Base-by-base conservation (phyloP, 2,113 vertebrate species). In the Bubalus kerabau region DNA sequence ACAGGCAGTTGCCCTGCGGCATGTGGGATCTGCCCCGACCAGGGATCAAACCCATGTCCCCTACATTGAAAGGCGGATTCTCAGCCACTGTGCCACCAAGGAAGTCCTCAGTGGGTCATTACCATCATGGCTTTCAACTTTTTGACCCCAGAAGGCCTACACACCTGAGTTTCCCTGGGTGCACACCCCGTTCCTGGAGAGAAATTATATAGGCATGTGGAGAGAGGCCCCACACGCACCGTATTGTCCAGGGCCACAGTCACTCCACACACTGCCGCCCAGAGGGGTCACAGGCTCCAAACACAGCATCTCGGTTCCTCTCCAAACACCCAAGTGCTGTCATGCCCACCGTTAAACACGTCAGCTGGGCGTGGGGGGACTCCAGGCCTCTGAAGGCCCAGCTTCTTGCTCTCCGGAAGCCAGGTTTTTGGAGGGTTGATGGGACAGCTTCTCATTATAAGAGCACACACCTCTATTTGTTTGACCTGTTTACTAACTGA, bases 61-160 rank as follows among this genome's bases (percentile, higher is more conserved):
- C 36, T 40, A 13, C 11, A 0, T 2, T 7, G 5, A 1, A 36
- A 6, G 21, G 21, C 1, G 0, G 19, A 74, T 43, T 13, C 71
- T 74, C 11, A 7, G 40, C 71, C 71, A 74, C 19, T 74, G 36
- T 74, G 71, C 11, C 71, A 74, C 21, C 71, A 74, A 6, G 36
- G 36, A 74, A 74, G 71, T 43, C 71, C 71, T 40, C 28, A 1
- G 46, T 50, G 28, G 16, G 1, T 81, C 46, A 10, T 24, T 36
- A 76, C 7, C 11, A 24, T 16, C 19, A 6, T 28, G 56, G 30
- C 28, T 64, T 50, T 62, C 46, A 3, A 54, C 14, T 32, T 60
- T 46, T 57, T 8, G 8, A 36, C 11, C 28, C 30, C 32, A 64
- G 26, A 19, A 4, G 16, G 12, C 36, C n/a, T 67, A 16, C 19